Evolutionary conservation across 2,113 vertebrate genomes (phyloP).

Genomic region (Odocoileus virginianus): DNA sequence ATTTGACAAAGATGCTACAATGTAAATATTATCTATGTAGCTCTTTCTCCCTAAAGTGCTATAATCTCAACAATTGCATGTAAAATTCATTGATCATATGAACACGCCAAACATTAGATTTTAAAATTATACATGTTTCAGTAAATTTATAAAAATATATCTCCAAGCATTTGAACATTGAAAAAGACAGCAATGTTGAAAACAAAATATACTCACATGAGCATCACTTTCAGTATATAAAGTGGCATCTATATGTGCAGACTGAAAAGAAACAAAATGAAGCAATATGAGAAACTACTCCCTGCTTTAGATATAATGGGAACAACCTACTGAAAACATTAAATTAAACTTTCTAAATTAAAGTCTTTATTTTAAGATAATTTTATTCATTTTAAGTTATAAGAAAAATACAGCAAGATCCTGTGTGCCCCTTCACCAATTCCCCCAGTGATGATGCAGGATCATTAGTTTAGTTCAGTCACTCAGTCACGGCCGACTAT

Average conservation of each 20-base stretch:
- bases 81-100: not conserved
- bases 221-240: constrained; percentile 80
- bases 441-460: not conserved
- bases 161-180: not conserved
- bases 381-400: not conserved
- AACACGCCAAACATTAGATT: not conserved
- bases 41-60: not conserved
- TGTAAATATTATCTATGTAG: not conserved
- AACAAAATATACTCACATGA: constrained; percentile 75
- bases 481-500: rapidly evolving
- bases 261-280: constrained; percentile 73
- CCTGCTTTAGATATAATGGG: not conserved
- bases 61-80: not conserved
- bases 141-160: not conserved
- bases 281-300: not conserved
- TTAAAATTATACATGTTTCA: not conserved
- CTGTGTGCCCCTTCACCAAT: not conserved
- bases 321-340: not conserved
- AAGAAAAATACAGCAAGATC: not conserved
- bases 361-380: not conserved
- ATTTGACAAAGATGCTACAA: not conserved
- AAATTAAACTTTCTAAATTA: not conserved
- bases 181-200: not conserved
- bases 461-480: not conserved
- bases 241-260: constrained; percentile 77